A percentile compares a stretch with the other conserved stretches of the same genome.
Evolutionary conservation across 2,113 vertebrate genomes (phyloP).

Genomic region (Spilogale gracilis): DNA sequence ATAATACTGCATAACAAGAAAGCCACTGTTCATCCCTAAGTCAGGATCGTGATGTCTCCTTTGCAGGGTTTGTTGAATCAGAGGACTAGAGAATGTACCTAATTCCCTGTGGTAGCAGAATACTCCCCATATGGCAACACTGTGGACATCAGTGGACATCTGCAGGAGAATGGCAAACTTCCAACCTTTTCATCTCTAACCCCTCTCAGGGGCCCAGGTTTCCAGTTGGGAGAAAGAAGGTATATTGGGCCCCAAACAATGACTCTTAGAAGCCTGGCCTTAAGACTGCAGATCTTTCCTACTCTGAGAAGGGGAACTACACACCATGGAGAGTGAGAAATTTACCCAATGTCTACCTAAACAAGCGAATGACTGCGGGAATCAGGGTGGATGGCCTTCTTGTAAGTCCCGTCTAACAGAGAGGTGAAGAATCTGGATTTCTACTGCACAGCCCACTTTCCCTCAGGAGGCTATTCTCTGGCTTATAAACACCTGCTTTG

Average conservation of each 20-base stretch:
- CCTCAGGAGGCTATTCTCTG: background rate
- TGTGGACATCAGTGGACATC: too few species aligned
- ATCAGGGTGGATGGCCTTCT: background rate
- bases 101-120: background rate
- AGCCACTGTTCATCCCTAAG: background rate
- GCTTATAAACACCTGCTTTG: background rate
- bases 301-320: background rate
- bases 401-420: background rate
- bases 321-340: background rate
- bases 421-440: background rate
- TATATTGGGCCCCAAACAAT: background rate
- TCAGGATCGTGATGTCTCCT: background rate
- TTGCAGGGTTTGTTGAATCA: background rate
- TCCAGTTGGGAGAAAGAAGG: background rate
- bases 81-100: background rate
- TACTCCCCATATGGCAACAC: background rate
- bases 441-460: background rate
- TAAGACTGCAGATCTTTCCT: background rate
- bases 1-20: background rate
- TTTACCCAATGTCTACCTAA: background rate
- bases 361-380: background rate
- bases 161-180: background rate
- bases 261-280: background rate
- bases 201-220: background rate
- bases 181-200: background rate